Base-by-base conservation (phyloP, 1,140 invertebrate genomes). In the Trypoxylus dichotomus region DNA sequence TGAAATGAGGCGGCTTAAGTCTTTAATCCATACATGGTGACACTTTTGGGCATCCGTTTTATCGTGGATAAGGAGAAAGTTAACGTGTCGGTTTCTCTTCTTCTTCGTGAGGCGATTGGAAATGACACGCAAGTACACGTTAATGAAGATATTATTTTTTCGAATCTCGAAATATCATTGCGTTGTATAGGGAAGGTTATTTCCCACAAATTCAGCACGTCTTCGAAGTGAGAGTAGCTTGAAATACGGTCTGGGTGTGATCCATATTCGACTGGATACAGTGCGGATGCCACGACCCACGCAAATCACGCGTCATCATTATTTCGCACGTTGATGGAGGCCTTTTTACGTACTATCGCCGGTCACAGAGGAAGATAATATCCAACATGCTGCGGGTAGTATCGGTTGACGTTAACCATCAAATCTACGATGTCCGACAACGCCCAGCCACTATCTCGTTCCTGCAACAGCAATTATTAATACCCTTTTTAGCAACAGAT, bases 251-350 rank as follows among this genome's bases (percentile, higher is more conserved):
- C 21, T 0, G 60, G 27, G 6, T 27, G 24, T 5, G 5, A 5
- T 73, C 76, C 41, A 41, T 11, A 37, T 32, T 75, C 42, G n/a
- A 58, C 42, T 24, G 81, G 80, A 77, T 72, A 79, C 24, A 84
- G 42, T 47, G 81, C 80, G 24, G 77, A 79, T 41, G 79, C 79
- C 19, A 83, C 42, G 24, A 79, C 81, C 82, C 82, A 83, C 37
- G 75, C 76, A 79, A 85, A 85, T 71, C 84, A 85, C 13, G 79
- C 78, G 21, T 82, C 60, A 79, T 83, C 80, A 37, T 77, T 76
- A 74, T 83, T 84, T 74, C 82, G 73, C 2, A 86, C 80, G 80
- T 85, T 86, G 2, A 86, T 37, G 68, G 79, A 81, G 0, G 84
- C 82, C 42, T 82, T 72, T 79, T 85, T 85, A 11, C 78, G 76